Conservation (phyloP, 1,140 invertebrate genomes). For the Macrostomum lignano region DNA sequence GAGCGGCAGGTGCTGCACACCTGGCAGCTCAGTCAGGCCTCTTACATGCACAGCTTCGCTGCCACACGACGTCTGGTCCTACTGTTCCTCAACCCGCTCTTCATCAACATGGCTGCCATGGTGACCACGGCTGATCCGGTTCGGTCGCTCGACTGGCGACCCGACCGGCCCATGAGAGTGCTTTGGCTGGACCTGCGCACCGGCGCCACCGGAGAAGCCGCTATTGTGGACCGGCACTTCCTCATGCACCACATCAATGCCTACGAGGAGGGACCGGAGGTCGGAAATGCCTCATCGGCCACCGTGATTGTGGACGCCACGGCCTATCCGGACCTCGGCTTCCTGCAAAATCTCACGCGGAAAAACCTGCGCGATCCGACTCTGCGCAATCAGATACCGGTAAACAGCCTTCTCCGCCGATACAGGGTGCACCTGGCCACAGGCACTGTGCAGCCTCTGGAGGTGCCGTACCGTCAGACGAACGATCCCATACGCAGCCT, state of each 20-base stretch:
- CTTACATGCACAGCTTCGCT: conserved; percentile 19
- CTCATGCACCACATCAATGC: conserved; percentile 18
- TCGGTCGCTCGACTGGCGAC: conserved; percentile 12
- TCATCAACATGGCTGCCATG: conserved; percentile 12
- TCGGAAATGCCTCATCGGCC: too few relatives aligned
- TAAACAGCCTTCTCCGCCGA: conserved; percentile 10
- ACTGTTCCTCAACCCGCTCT: conserved; percentile 13
- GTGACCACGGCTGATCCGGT: conserved; percentile 10
- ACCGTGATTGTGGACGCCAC: conserved; percentile 14
- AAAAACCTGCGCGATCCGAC: conserved; percentile 9
- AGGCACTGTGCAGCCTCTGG: conserved; percentile 4
- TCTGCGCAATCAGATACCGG: conserved; percentile 10
- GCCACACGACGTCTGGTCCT: conserved; percentile 13
- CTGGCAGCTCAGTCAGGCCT: conserved; percentile 12
- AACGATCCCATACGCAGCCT: conserved; percentile 9
- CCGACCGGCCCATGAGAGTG: conserved; percentile 9
- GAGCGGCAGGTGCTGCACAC: conserved; percentile 11
- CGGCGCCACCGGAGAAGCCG: conserved; percentile 9
- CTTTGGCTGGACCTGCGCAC: conserved; percentile 12
- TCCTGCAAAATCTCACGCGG: conserved; percentile 11
- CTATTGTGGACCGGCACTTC: conserved; percentile 13
- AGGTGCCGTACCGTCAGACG: conserved; percentile 6
- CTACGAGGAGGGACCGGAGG: conserved; percentile 14
- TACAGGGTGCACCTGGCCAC: conserved; percentile 11
- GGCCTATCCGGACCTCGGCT: conserved; percentile 11